Evolutionary conservation across 1,140 invertebrate genomes (phyloP).

Genomic region (Drosophila ambigua): DNA sequence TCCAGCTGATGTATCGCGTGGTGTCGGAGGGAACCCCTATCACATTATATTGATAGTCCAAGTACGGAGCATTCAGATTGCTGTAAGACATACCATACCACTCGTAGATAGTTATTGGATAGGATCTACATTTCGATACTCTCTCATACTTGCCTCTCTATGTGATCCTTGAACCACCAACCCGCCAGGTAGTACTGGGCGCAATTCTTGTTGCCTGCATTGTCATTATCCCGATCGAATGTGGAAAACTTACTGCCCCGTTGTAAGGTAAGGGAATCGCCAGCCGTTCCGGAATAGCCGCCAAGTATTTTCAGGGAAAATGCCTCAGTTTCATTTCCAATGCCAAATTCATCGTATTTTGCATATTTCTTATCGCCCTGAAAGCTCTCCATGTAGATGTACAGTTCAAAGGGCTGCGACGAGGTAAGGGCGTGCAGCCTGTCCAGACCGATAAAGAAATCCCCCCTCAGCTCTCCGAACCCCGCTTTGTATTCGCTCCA

Average conservation of each 20-base stretch:
- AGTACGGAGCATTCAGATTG: constrained; percentile 28
- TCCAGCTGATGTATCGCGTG: not conserved
- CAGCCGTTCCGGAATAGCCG: constrained; percentile 21
- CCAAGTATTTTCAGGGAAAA: constrained; percentile 29
- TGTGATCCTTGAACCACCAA: constrained; percentile 34
- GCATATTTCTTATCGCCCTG: constrained; percentile 15
- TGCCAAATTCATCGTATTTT: constrained; percentile 35
- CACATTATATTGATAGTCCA: not conserved
- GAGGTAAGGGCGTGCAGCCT: constrained; percentile 83
- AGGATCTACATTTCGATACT: not conserved
- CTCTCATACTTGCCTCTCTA: not conserved
- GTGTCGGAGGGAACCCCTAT: not conserved
- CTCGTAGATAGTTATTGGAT: not conserved
- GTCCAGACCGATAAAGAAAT: constrained; percentile 87
- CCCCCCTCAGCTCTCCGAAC: constrained; percentile 86
- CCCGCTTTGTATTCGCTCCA: constrained; percentile 87
- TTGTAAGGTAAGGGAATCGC: constrained; percentile 33
- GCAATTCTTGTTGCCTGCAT: not conserved
- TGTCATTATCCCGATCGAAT: constrained; percentile 41
- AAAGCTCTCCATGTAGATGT: constrained; percentile 24
- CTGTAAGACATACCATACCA: constrained; percentile 4
- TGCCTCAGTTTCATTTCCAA: constrained; percentile 24
- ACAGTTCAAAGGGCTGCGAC: constrained; percentile 21
- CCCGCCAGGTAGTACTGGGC: constrained; percentile 22
- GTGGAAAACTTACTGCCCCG: constrained; percentile 26